Evolutionary conservation across 92 coral and sea anemone species (phyloP).

Genomic region (Metridium senile): DNA sequence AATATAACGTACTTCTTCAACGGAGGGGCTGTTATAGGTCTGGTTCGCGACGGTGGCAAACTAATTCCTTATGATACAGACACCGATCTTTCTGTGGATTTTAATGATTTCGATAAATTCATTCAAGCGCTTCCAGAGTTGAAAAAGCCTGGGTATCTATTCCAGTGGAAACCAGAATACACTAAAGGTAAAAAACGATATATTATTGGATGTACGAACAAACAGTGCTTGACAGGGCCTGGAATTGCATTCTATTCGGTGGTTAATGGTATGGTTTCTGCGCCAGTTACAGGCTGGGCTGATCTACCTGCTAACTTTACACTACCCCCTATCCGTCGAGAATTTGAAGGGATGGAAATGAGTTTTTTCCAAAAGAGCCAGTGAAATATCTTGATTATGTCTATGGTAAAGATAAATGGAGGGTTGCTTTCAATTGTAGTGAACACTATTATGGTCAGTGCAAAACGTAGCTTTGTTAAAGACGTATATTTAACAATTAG

Average conservation of each 20-base stretch:
- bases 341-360: conserved; percentile 38
- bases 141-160: conserved; percentile 29
- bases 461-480: too few species aligned
- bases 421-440: conserved; percentile 2
- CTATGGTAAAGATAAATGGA: conserved; percentile 43
- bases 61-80: conserved; percentile 38
- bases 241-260: conserved; percentile 32
- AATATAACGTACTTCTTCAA: conserved; percentile 29
- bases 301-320: conserved; percentile 2
- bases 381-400: conserved; percentile 20
- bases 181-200: conserved; percentile 18
- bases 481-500: too few species aligned
- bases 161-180: conserved; percentile 27
- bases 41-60: conserved; percentile 29
- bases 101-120: conserved; percentile 18
- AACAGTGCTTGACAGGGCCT: conserved; percentile 29
- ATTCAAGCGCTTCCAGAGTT: conserved; percentile 32
- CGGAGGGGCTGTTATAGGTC: conserved; percentile 36
- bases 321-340: conserved; percentile 27
- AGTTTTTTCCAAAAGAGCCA: conserved; percentile 37
- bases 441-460: neutral
- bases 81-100: conserved; percentile 26
- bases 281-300: conserved; percentile 14
- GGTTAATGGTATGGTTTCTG: conserved; percentile 4
- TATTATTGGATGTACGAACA: conserved; percentile 36